Percentiles rank a stretch among this genome's conserved stretches.
These are phyloP conservation scores for Chromis chromis DNA, from an alignment of 2,797 vertebrate genomes.

Conservation along the genomic window DNA sequence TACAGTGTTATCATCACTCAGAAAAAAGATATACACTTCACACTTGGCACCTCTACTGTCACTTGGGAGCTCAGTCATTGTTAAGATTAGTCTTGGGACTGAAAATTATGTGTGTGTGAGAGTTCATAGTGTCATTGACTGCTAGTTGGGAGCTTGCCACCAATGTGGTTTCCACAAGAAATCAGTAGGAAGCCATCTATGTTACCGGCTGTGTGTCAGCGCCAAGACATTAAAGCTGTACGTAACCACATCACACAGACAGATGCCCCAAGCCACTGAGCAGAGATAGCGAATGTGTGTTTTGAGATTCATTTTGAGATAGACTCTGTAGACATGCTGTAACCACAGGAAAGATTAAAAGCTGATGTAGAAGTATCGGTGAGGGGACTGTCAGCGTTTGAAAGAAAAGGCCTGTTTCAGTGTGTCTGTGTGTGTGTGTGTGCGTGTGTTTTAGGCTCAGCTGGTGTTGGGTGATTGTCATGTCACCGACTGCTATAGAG, in stretches of 20 bases:
- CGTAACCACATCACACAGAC: constrained; percentile 55
- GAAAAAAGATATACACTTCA: constrained; percentile 6
- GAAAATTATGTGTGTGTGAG: neutral
- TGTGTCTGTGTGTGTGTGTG: constrained; percentile 1
- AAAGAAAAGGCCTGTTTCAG: neutral
- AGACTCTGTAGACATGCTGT: constrained; percentile 7
- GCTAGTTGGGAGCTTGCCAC: constrained; percentile 21
- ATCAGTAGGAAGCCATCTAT: constrained; percentile 51
- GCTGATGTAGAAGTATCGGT: neutral
- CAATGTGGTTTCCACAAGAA: constrained; percentile 66
- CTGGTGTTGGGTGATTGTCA: constrained; percentile 39
- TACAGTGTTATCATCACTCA: neutral
- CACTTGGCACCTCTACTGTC: neutral
- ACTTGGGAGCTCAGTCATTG: constrained; percentile 23
- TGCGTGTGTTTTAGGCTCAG: constrained; percentile 20
- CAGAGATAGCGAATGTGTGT: constrained; percentile 16
- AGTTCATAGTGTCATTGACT: constrained; percentile 13
- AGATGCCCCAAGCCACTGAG: neutral
- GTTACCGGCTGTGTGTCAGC: constrained; percentile 23
- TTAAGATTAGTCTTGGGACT: constrained; percentile 24
- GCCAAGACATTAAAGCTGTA: constrained; percentile 14
- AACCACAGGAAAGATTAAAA: constrained; percentile 49
- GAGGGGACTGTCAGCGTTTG: constrained; percentile 11
- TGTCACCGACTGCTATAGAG: constrained; percentile 34
- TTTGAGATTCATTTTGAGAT: constrained; percentile 25